These are phyloP conservation scores for Scolopax bukidnonensis DNA, from an alignment of 2,797 vertebrate species.

Conservation along the genomic window DNA sequence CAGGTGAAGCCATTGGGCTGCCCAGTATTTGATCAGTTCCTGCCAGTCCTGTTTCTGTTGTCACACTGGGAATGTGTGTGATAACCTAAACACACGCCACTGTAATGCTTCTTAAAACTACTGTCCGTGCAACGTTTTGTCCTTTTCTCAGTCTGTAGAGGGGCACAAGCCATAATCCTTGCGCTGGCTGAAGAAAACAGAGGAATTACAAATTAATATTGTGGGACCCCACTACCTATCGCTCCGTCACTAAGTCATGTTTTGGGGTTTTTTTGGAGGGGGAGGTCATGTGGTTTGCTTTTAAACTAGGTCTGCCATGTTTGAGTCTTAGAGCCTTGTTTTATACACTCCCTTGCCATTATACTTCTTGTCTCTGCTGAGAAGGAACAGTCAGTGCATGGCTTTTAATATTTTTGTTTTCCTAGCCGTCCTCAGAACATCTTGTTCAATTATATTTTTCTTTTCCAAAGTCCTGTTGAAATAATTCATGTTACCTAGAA, in stretches of 20 bases:
- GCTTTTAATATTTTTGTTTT: neutral
- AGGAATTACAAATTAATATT: neutral
- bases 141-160: neutral
- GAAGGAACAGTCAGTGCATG: neutral
- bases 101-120: neutral
- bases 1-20: neutral
- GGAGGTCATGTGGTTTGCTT: neutral
- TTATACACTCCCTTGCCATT: neutral
- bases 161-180: neutral
- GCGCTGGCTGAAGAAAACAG: neutral
- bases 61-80: accelerated
- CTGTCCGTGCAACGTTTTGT: neutral
- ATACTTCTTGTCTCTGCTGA: neutral
- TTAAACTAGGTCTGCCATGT: neutral
- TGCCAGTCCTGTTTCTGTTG: neutral
- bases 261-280: neutral
- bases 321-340: neutral
- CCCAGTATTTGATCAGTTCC: no score
- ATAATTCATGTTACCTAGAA: neutral
- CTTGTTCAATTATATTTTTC: neutral
- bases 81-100: no score
- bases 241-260: neutral
- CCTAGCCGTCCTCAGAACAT: neutral
- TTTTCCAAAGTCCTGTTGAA: neutral
- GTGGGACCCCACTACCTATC: neutral